Conservation (phyloP, 2,797 vertebrate species). For the Salmo trutta region DNA sequence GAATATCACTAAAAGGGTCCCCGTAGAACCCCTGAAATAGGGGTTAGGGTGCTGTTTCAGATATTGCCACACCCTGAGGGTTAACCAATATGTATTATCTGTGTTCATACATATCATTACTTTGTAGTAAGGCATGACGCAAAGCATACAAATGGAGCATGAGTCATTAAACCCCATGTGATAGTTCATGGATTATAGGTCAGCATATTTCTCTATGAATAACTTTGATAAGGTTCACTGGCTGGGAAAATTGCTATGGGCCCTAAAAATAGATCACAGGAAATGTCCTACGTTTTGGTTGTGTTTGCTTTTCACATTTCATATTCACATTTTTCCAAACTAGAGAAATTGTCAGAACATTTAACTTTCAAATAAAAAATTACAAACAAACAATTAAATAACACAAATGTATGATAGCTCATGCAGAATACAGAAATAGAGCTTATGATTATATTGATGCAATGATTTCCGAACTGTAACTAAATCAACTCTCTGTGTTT, state of each 20-base stretch:
- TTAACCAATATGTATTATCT: background rate
- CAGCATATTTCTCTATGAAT: slow-evolving; percentile 7
- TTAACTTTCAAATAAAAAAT: background rate
- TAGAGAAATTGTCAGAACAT: background rate
- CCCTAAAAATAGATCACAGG: background rate
- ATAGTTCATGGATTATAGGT: background rate
- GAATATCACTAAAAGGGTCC: no score
- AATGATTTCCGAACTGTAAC: slow-evolving; percentile 19
- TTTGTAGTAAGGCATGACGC: slow-evolving; percentile 9
- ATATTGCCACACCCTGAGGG: background rate
- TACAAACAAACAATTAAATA: background rate
- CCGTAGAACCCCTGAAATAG: no score
- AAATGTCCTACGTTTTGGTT: background rate
- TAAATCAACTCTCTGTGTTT: slow-evolving; percentile 14
- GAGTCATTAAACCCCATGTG: background rate
- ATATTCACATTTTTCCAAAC: background rate
- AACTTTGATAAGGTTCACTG: slow-evolving; percentile 7
- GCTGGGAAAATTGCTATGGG: slow-evolving; percentile 6
- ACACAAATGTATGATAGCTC: background rate
- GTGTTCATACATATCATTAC: slow-evolving; percentile 7
- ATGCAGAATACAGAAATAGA: background rate
- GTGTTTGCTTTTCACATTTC: background rate
- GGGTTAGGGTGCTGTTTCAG: no score
- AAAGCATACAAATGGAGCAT: slow-evolving; percentile 7
- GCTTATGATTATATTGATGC: background rate